Evolutionary conservation across 2,113 vertebrate genomes (phyloP).

Genomic region (Podocnemis expansa): DNA sequence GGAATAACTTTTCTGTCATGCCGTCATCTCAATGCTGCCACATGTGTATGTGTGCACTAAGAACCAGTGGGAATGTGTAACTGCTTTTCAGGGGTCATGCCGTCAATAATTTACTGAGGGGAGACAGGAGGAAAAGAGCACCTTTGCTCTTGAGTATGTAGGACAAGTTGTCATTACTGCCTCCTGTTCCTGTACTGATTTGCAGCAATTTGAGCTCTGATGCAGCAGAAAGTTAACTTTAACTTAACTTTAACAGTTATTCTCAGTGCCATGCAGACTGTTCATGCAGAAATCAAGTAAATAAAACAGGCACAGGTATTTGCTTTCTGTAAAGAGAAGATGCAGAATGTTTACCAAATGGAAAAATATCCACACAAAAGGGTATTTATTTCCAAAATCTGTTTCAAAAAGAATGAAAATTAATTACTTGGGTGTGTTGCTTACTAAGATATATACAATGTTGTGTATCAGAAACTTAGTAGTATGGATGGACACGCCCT

Average conservation of each 20-base stretch:
- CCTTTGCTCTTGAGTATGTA: not conserved
- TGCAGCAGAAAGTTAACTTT: no score
- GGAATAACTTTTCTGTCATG: not conserved
- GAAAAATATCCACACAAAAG: not conserved
- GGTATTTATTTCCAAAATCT: not conserved
- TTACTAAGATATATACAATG: not conserved
- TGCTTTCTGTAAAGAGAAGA: not conserved
- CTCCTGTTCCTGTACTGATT: not conserved
- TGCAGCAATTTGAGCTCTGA: not conserved
- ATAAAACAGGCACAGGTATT: not conserved
- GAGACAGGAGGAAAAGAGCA: not conserved
- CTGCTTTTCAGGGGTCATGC: not conserved
- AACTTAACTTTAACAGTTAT: not conserved
- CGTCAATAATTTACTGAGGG: not conserved
- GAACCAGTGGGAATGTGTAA: not conserved
- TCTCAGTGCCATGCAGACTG: not conserved
- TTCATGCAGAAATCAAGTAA: constrained; percentile 3
- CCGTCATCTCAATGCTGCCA: not conserved
- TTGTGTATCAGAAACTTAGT: not conserved
- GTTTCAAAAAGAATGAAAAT: not conserved
- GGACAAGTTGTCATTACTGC: not conserved
- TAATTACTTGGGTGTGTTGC: not conserved
- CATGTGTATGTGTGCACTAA: rapidly evolving
- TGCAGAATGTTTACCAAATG: not conserved
- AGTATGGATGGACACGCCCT: not conserved